A percentile compares a stretch with the other conserved stretches of the same genome.
Evolutionary conservation across 2,888 invertebrate species (phyloP).

Genomic region (Heterodera filipjevi): DNA sequence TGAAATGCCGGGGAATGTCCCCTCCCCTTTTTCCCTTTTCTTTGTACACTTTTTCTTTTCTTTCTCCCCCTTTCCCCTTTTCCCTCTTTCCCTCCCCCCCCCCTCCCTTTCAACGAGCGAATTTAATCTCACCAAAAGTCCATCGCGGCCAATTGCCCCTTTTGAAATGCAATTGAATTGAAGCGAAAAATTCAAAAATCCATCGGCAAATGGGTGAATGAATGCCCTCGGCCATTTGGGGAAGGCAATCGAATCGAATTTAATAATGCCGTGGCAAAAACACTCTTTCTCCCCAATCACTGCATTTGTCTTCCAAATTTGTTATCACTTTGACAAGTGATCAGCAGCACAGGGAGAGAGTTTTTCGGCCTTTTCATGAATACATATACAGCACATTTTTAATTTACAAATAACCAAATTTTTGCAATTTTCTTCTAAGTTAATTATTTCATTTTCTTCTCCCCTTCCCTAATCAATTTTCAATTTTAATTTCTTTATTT

Average conservation of each 20-base stretch:
- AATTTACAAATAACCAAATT: no score
- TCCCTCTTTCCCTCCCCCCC: neutral
- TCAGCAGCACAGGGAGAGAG: neutral
- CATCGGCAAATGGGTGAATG: neutral
- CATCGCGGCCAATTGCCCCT: neutral
- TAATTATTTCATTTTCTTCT: no score
- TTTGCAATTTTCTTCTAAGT: no score
- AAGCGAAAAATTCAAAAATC: slow-evolving; percentile 12
- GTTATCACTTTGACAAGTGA: neutral
- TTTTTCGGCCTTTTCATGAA: neutral
- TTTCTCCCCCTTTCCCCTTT: neutral
- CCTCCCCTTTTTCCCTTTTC: neutral
- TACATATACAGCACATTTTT: no score
- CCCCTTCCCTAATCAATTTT: no score
- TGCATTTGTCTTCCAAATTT: neutral
- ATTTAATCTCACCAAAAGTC: slow-evolving; percentile 10
- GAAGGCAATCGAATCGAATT: slow-evolving; percentile 1
- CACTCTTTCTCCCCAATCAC: neutral
- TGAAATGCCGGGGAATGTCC: neutral
- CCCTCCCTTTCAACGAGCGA: neutral
- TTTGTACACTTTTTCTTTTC: neutral
- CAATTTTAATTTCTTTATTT: neutral
- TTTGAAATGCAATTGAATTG: slow-evolving; percentile 6
- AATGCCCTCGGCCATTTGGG: neutral
- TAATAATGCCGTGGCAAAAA: neutral